These are phyloP conservation scores for Python bivittatus DNA, from an alignment of 2,113 vertebrate genomes.

Conservation along the genomic window DNA sequence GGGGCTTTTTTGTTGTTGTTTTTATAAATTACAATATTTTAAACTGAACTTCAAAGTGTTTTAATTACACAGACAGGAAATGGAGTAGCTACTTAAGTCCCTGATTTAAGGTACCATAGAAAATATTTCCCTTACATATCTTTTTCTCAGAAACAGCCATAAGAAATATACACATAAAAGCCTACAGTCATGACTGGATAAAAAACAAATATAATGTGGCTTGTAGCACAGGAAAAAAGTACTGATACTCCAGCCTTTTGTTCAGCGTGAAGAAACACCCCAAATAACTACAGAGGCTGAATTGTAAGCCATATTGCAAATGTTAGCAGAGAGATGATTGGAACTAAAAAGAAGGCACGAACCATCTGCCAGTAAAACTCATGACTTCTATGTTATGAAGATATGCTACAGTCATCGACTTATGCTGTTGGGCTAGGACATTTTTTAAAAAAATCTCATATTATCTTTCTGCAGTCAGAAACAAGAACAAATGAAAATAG, in stretches of 20 bases:
- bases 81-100: not conserved
- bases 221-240: not conserved
- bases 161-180: not conserved
- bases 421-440: not conserved
- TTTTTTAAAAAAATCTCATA: not conserved
- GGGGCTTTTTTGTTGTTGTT: not conserved
- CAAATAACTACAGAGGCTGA: not conserved
- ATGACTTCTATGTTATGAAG: not conserved
- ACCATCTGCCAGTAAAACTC: not conserved
- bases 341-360: not conserved
- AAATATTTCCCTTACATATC: not conserved
- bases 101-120: not conserved
- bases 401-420: not conserved
- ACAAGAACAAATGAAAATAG: not conserved
- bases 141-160: slow-evolving; percentile 1
- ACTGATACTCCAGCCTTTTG: not conserved
- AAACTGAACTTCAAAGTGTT: not conserved
- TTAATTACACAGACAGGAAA: slow-evolving; percentile 12
- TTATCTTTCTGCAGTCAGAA: too few species aligned
- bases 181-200: not conserved
- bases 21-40: not conserved
- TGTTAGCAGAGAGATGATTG: not conserved
- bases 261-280: too few species aligned
- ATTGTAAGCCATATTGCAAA: not conserved
- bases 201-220: not conserved